Conservation (phyloP, 23 tunicate genomes). For the Phallusia fumigata region DNA sequence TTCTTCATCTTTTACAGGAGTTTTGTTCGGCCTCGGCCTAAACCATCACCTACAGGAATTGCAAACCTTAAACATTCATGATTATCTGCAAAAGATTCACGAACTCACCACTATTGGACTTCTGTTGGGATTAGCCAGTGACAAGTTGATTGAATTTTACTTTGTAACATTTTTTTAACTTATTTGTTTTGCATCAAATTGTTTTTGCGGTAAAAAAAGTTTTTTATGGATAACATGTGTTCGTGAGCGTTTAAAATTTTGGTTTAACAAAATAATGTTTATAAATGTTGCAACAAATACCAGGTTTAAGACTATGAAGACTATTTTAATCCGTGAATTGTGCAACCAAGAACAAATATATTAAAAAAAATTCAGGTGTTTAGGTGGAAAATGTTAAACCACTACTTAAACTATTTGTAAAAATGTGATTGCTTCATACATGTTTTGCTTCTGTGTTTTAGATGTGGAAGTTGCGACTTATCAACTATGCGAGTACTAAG, state of each 20-base stretch:
- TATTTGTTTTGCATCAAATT: too few relatives aligned
- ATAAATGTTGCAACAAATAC: too few relatives aligned
- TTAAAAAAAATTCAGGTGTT: too few relatives aligned
- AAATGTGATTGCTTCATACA: constrained; percentile 6
- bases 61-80: constrained; percentile 79
- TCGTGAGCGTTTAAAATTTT: too few relatives aligned
- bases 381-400: too few relatives aligned
- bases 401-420: too few relatives aligned
- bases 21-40: constrained; percentile 70
- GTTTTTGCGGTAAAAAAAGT: too few relatives aligned
- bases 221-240: too few relatives aligned
- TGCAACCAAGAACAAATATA: not conserved
- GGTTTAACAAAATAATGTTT: too few relatives aligned
- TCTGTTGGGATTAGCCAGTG: constrained; percentile 75
- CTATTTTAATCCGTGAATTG: not conserved
- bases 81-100: constrained; percentile 74
- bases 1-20: constrained; percentile 37
- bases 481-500: constrained; percentile 77
- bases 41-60: constrained; percentile 75
- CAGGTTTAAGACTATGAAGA: too few relatives aligned
- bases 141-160: constrained; percentile 41
- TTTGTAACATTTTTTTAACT: too few relatives aligned
- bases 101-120: constrained; percentile 87
- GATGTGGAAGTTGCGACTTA: constrained; percentile 85
- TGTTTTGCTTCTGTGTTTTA: not conserved